Evolutionary conservation across 2,113 vertebrate genomes (phyloP).

Genomic region (Monarcha castaneiventris): DNA sequence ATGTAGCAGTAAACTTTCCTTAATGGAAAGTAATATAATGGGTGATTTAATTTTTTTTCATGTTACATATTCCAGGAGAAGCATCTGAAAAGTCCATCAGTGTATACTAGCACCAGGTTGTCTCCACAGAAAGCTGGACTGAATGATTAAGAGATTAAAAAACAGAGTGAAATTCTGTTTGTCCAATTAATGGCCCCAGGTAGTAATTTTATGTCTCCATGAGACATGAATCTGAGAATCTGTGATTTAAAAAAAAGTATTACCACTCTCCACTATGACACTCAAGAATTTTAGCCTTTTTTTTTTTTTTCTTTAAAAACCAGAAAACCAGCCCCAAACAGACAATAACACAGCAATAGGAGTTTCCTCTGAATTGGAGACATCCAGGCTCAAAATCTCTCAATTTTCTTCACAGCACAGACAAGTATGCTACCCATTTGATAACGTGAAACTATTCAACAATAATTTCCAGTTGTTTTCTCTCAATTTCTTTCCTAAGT

Average conservation of each 20-base stretch:
- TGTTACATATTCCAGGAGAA: background rate
- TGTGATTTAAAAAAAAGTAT: background rate
- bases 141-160: conserved; percentile 6
- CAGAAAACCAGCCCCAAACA: background rate
- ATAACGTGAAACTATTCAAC: background rate
- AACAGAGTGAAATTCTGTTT: background rate
- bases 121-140: background rate
- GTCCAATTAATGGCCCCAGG: background rate
- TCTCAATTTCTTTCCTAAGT: background rate
- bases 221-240: background rate
- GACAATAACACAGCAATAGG: background rate
- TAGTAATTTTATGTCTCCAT: background rate
- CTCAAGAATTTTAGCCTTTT: background rate
- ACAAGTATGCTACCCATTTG: background rate
- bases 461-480: background rate
- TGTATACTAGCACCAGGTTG: background rate
- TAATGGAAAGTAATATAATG: background rate
- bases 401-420: background rate
- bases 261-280: background rate
- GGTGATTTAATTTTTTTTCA: background rate
- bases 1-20: background rate
- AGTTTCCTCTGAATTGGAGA: background rate
- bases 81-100: conserved; percentile 35
- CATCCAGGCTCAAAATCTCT: background rate
- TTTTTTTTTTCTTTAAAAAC: background rate